Conservation (phyloP, 2,797 vertebrate species). For the Knipowitschia caucasica region DNA sequence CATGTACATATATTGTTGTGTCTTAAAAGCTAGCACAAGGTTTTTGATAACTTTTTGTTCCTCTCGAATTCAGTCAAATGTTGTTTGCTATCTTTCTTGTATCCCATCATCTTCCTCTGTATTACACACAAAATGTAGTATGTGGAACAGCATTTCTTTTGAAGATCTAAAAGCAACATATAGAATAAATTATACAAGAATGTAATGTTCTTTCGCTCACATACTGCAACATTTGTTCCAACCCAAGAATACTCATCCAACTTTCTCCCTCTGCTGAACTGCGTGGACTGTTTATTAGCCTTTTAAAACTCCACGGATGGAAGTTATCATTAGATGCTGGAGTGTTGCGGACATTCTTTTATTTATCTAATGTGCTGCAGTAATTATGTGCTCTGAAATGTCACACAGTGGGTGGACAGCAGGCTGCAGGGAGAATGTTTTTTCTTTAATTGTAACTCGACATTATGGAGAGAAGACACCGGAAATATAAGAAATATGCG, state of each 20-base stretch:
- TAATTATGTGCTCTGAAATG: conserved; percentile 11
- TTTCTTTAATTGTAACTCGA: conserved; percentile 41
- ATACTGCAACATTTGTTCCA: conserved; percentile 11
- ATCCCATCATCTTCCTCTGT: too few relatives aligned
- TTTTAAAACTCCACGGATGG: conserved; percentile 8
- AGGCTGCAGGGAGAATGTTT: conserved; percentile 3
- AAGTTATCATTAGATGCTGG: conserved; percentile 17
- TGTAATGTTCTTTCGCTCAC: conserved; percentile 6
- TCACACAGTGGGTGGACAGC: background rate
- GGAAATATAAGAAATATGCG: conserved; percentile 1
- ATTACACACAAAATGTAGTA: too few relatives aligned
- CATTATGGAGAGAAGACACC: conserved; percentile 15
- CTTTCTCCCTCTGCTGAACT: conserved; percentile 12
- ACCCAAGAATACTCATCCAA: conserved; percentile 8
- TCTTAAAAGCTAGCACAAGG: too few relatives aligned
- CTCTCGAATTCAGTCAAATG: too few relatives aligned
- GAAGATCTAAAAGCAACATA: too few relatives aligned
- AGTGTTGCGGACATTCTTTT: conserved; percentile 2
- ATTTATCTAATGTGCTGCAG: conserved; percentile 10
- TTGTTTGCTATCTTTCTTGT: too few relatives aligned
- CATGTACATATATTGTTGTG: too few relatives aligned
- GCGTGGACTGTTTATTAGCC: background rate
- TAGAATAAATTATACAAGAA: background rate
- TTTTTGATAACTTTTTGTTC: too few relatives aligned
- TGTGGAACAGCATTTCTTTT: too few relatives aligned